These are phyloP conservation scores for Achatina immaculata DNA, from an alignment of 1,140 invertebrate genomes.

Conservation along the genomic window DNA sequence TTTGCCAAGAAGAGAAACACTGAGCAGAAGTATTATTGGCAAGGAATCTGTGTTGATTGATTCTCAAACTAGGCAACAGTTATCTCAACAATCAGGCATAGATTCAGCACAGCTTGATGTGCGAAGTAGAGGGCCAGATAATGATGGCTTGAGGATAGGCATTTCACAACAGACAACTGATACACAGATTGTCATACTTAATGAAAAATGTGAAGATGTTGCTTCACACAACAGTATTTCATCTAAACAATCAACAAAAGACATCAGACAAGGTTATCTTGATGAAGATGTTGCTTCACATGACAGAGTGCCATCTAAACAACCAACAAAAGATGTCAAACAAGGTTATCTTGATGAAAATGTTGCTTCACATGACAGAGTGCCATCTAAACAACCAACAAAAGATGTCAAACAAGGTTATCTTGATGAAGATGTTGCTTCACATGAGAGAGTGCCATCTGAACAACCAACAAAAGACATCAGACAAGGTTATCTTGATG, in stretches of 20 bases:
- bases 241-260: slow-evolving; percentile 38
- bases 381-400: slow-evolving; percentile 18
- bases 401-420: slow-evolving; percentile 73
- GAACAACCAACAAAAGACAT: slow-evolving; percentile 50
- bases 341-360: slow-evolving; percentile 81
- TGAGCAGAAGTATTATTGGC: slow-evolving; percentile 58
- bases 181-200: slow-evolving; percentile 61
- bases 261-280: slow-evolving; percentile 76
- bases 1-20: slow-evolving; percentile 55
- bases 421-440: slow-evolving; percentile 80
- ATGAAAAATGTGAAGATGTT: slow-evolving; percentile 34
- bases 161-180: slow-evolving; percentile 63
- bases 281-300: slow-evolving; percentile 78
- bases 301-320: neutral
- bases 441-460: neutral
- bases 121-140: slow-evolving; percentile 79
- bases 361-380: slow-evolving; percentile 70
- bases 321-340: slow-evolving; percentile 53
- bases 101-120: slow-evolving; percentile 87
- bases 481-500: slow-evolving; percentile 79
- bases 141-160: slow-evolving; percentile 55
- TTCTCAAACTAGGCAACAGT: slow-evolving; percentile 71
- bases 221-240: neutral
- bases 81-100: slow-evolving; percentile 87
- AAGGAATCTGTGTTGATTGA: slow-evolving; percentile 57